Conservation (phyloP, 1,140 invertebrate genomes). For the Neotoxoptera formosana region DNA sequence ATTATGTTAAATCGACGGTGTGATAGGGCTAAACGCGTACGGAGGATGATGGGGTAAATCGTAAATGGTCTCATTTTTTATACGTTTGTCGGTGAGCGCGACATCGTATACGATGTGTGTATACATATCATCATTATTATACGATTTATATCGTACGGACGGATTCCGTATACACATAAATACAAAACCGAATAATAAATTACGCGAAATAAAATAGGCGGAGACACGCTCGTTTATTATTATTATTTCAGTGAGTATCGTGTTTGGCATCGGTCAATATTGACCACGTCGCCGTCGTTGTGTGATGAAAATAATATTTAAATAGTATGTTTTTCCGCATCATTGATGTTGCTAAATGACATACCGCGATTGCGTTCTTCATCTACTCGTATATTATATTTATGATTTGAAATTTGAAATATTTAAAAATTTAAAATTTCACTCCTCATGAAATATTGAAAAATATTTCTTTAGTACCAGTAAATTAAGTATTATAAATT, state of each 20-base stretch:
- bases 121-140: background rate
- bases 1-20: constrained; percentile 2
- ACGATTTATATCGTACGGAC: background rate
- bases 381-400: background rate
- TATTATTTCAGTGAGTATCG: background rate
- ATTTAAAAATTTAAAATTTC: no score
- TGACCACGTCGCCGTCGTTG: background rate
- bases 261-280: background rate
- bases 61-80: background rate
- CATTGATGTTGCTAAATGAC: background rate
- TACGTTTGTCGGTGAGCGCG: background rate
- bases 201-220: background rate
- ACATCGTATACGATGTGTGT: background rate
- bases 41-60: no score
- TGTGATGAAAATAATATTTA: background rate
- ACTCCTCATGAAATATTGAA: no score
- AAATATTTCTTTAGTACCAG: no score
- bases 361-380: background rate
- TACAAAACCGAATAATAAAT: constrained; percentile 6
- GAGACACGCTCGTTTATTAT: background rate
- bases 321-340: background rate
- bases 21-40: no score
- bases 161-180: background rate
- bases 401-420: no score
- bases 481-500: no score